Percentiles rank a stretch among this genome's conserved stretches.
phyloP scores from a whole-genome alignment of 2,113 vertebrate genomes.

The Myotis brandtii region DNA sequence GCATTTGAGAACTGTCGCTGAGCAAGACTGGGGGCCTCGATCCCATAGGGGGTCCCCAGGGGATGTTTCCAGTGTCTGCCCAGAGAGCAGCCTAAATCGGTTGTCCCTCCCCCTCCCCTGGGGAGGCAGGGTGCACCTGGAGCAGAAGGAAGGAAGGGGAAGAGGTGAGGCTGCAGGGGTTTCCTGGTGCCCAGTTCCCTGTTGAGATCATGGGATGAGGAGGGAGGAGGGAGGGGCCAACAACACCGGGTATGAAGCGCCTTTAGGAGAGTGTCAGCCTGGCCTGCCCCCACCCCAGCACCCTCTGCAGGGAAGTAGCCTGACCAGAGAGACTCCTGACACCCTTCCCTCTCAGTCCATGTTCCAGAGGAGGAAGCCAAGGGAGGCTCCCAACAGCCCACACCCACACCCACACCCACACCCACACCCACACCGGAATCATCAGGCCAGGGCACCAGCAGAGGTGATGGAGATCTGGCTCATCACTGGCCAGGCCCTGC shows the following conservation, averaged over 20 bases:
- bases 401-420: not conserved
- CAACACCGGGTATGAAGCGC: not conserved
- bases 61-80: not conserved
- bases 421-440: not conserved
- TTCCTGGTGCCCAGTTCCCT: slow-evolving; percentile 72
- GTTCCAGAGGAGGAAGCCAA: not conserved
- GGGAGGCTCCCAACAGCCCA: not conserved
- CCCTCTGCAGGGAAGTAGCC: not conserved
- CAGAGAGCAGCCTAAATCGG: not conserved
- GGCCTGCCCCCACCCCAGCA: not conserved
- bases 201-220: slow-evolving; percentile 66
- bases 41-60: not conserved
- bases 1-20: not conserved
- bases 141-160: slow-evolving; percentile 81
- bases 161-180: slow-evolving; percentile 77
- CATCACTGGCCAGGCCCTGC: not conserved
- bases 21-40: not conserved
- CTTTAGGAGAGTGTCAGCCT: not conserved
- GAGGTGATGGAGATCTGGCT: not conserved
- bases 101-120: slow-evolving; percentile 42
- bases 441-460: not conserved
- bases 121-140: slow-evolving; percentile 80
- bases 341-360: not conserved
- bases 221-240: slow-evolving; percentile 48
- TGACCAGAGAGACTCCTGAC: not conserved